Percentiles rank a stretch among this genome's conserved stretches.
These are phyloP conservation scores for Drosophila fuyamai DNA, from an alignment of 1,140 invertebrate genomes.

Conservation along the genomic window DNA sequence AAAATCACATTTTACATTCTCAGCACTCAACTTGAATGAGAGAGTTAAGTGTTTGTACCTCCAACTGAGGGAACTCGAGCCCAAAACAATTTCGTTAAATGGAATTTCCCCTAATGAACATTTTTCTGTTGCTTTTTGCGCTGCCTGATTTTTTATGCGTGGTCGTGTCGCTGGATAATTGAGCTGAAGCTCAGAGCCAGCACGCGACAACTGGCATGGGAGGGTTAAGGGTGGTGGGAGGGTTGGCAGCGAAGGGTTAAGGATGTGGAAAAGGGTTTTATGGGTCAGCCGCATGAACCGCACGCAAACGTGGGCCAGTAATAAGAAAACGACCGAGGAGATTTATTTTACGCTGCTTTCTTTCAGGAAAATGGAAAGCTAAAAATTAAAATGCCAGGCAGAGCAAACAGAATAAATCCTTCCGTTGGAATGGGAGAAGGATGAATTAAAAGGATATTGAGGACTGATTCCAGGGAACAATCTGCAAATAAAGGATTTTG, in stretches of 20 bases:
- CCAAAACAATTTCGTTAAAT: conserved; percentile 71
- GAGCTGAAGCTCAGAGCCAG: conserved; percentile 52
- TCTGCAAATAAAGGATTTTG: conserved; percentile 6
- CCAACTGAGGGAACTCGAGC: conserved; percentile 7
- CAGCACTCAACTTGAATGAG: conserved; percentile 27
- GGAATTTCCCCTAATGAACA: conserved; percentile 75
- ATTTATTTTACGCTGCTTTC: conserved; percentile 27
- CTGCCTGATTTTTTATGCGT: conserved; percentile 51
- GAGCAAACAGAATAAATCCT: conserved; percentile 20
- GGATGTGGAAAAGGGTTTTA: conserved; percentile 50
- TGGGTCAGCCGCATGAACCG: conserved; percentile 50
- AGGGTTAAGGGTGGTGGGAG: conserved; percentile 20
- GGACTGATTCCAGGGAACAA: conserved; percentile 12
- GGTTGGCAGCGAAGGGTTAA: conserved; percentile 17
- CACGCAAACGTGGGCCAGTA: conserved; percentile 49
- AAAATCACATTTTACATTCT: conserved; percentile 48
- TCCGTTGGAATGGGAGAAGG: not conserved
- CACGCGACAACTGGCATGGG: conserved; percentile 50
- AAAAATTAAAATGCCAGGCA: conserved; percentile 53
- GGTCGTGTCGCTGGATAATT: conserved; percentile 71
- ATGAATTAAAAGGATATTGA: conserved; percentile 30
- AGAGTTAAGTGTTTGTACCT: conserved; percentile 13
- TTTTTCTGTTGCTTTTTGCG: conserved; percentile 50
- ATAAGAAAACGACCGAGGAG: conserved; percentile 40
- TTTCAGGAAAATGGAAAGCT: conserved; percentile 19